phyloP scores from a whole-genome alignment of 1,140 invertebrate species.

The roundworm (Caenorhabditis elegans) region DNA sequence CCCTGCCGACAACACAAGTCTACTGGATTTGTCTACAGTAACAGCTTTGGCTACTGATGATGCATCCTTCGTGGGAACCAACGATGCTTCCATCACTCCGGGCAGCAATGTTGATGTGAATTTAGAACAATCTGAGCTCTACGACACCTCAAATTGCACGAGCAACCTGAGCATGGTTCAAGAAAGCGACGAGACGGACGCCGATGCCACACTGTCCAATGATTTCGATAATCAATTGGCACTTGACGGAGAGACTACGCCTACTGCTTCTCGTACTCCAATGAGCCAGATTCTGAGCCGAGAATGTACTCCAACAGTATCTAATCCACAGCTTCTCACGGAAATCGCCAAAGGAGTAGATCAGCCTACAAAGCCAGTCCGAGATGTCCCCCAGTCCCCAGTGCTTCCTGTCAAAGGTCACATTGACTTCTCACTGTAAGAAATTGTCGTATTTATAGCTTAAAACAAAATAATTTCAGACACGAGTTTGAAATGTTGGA shows the following conservation, averaged over 20 bases:
- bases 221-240: background rate
- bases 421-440: conserved; percentile 16
- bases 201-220: background rate
- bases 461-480: background rate
- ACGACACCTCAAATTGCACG: background rate
- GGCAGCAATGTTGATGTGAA: background rate
- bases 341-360: no score
- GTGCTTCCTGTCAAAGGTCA: background rate
- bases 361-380: no score
- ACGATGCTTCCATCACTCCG: background rate
- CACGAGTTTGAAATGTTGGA: background rate
- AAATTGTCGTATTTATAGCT: no score
- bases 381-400: no score
- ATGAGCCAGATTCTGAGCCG: background rate
- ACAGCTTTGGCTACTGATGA: no score
- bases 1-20: background rate
- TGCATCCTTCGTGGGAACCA: no score
- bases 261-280: background rate
- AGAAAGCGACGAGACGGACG: background rate
- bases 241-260: background rate
- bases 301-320: no score
- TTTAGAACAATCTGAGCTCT: background rate
- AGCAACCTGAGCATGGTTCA: background rate
- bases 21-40: no score
- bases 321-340: no score